A percentile compares a stretch with the other conserved stretches of the same genome.
phyloP scores from a whole-genome alignment of 2,113 vertebrate genomes.

The Vanacampus margaritifer region DNA sequence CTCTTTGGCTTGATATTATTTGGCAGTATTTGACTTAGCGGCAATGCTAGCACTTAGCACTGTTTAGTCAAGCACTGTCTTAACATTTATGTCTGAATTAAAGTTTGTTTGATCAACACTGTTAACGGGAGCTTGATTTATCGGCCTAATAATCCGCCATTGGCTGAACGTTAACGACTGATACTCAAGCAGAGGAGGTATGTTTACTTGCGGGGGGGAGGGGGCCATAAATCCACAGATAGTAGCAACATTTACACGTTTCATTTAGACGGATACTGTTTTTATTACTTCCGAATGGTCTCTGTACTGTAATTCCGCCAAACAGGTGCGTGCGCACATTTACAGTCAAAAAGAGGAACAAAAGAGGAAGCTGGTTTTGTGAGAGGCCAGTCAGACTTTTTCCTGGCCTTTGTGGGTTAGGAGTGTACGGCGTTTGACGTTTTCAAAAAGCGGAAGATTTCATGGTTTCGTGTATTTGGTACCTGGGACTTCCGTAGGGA shows the following conservation, averaged over 20 bases:
- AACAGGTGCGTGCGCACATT: neutral
- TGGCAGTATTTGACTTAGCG: neutral
- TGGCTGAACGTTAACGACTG: constrained; percentile 1
- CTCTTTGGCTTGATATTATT: neutral
- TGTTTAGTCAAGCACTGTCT: constrained; percentile 15
- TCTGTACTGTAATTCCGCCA: neutral
- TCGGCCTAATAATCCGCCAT: constrained; percentile 6
- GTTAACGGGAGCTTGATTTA: constrained; percentile 13
- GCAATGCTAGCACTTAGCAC: neutral
- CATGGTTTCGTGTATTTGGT: too few relatives aligned
- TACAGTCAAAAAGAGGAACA: neutral
- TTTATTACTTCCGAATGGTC: neutral
- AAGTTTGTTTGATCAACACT: constrained; percentile 13
- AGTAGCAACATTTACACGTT: neutral
- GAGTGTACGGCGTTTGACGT: too few relatives aligned
- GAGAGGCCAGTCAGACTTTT: neutral
- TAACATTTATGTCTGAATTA: constrained; percentile 15
- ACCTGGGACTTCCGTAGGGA: too few relatives aligned
- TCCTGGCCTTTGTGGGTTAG: neutral
- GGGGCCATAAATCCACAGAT: constrained; percentile 5
- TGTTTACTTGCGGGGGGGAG: constrained; percentile 10
- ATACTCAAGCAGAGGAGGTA: constrained; percentile 5
- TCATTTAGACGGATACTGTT: neutral
- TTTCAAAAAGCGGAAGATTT: too few relatives aligned
- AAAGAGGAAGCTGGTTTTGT: neutral